phyloP scores from a whole-genome alignment of 2,888 invertebrate genomes.

The Apamea monoglypha region DNA sequence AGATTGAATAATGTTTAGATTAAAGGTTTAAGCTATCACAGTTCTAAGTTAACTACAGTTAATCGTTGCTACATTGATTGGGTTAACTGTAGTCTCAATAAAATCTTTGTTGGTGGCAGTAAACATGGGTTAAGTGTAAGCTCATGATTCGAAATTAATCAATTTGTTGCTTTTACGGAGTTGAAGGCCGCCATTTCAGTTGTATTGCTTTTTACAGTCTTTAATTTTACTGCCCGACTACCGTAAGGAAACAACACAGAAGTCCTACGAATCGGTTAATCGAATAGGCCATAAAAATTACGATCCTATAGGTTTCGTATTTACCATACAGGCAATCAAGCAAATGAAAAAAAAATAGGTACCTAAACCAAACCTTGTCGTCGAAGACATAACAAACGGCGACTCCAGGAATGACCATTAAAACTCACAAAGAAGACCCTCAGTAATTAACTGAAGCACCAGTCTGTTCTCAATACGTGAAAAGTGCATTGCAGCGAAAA shows the following conservation, averaged over 20 bases:
- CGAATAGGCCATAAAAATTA: neutral
- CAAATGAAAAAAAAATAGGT: neutral
- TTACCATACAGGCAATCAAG: neutral
- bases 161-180: slow-evolving; percentile 27
- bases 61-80: slow-evolving; percentile 47
- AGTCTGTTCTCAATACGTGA: slow-evolving; percentile 41
- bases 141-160: slow-evolving; percentile 27
- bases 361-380: neutral
- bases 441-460: slow-evolving; percentile 55
- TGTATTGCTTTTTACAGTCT: neutral
- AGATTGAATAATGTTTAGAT: slow-evolving; percentile 55
- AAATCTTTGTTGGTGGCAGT: slow-evolving; percentile 20
- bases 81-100: slow-evolving; percentile 36
- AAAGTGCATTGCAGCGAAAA: slow-evolving; percentile 68
- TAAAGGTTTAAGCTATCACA: slow-evolving; percentile 28
- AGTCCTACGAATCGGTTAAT: slow-evolving; percentile 5
- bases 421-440: slow-evolving; percentile 39
- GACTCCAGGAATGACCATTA: slow-evolving; percentile 16
- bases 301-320: neutral
- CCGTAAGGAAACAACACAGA: neutral
- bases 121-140: slow-evolving; percentile 22
- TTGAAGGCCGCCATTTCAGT: neutral
- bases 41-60: slow-evolving; percentile 32
- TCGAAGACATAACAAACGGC: neutral
- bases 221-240: neutral